These are phyloP conservation scores for Tamias sibiricus DNA, from an alignment of 2,113 vertebrate genomes.

Conservation along the genomic window DNA sequence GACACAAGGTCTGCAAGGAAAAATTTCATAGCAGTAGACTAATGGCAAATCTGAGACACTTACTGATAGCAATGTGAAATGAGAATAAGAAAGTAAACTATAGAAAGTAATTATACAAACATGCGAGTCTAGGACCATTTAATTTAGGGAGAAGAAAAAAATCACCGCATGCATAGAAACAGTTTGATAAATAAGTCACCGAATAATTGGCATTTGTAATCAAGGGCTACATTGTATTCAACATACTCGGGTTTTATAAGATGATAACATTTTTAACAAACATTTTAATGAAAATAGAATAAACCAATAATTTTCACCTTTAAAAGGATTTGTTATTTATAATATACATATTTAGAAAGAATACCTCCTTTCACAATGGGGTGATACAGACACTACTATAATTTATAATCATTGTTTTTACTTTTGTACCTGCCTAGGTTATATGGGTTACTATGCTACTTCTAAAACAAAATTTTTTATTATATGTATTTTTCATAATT, in stretches of 20 bases:
- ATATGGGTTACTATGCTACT: background rate
- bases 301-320: slow-evolving; percentile 36
- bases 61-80: background rate
- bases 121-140: background rate
- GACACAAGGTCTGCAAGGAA: background rate
- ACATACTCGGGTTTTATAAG: background rate
- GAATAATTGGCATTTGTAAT: background rate
- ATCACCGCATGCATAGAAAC: background rate
- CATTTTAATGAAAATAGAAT: slow-evolving; percentile 22
- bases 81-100: background rate
- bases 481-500: slow-evolving; percentile 44
- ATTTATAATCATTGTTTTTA: slow-evolving; percentile 47
- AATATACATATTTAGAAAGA: slow-evolving; percentile 20
- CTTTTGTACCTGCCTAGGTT: slow-evolving; percentile 6
- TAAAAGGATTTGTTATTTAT: slow-evolving; percentile 17
- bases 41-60: background rate
- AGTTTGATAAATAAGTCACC: background rate
- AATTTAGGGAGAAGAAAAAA: slow-evolving; percentile 8
- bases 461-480: slow-evolving; percentile 45
- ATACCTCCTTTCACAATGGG: slow-evolving; percentile 15
- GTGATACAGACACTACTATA: slow-evolving; percentile 58
- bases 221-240: slow-evolving; percentile 16
- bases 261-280: slow-evolving; percentile 35
- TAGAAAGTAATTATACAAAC: background rate
- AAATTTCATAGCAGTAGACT: background rate